Percentiles rank a stretch among this genome's conserved stretches.
Evolutionary conservation across 2,113 vertebrate species (phyloP).

Genomic region (Antechinus flavipes): DNA sequence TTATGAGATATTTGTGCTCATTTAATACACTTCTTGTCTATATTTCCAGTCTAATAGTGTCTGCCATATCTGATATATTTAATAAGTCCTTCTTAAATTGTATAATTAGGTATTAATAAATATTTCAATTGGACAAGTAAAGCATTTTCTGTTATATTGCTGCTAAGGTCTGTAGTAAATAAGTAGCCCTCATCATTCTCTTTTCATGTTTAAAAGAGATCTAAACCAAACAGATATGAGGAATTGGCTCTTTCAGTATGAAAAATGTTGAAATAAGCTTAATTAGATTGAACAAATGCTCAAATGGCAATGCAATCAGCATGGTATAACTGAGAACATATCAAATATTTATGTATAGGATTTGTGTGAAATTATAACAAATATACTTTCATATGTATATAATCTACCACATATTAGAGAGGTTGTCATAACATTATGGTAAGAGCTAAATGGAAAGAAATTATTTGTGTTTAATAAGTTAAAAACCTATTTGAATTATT

Average conservation of each 20-base stretch:
- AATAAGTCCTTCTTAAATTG: neutral
- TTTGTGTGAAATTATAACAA: neutral
- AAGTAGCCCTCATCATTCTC: constrained; percentile 61
- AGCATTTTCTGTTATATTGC: neutral
- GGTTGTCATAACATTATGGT: neutral
- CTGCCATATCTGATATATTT: neutral
- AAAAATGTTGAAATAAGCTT: neutral
- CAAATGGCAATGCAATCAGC: neutral
- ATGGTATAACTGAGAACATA: neutral
- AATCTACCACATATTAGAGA: neutral
- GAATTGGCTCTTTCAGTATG: neutral
- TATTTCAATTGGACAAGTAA: neutral
- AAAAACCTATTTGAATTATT: neutral
- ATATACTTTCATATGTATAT: neutral
- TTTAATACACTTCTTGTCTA: neutral
- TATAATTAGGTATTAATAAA: neutral
- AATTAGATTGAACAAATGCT: neutral
- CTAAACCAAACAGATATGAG: neutral
- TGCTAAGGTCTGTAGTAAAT: neutral
- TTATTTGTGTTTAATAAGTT: neutral
- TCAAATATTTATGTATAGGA: neutral
- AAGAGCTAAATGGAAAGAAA: neutral
- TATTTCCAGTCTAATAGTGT: neutral
- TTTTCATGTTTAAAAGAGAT: constrained; percentile 25
- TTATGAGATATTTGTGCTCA: neutral